Conservation (phyloP, 2,888 invertebrate genomes). For the Ophioninae sp. region DNA sequence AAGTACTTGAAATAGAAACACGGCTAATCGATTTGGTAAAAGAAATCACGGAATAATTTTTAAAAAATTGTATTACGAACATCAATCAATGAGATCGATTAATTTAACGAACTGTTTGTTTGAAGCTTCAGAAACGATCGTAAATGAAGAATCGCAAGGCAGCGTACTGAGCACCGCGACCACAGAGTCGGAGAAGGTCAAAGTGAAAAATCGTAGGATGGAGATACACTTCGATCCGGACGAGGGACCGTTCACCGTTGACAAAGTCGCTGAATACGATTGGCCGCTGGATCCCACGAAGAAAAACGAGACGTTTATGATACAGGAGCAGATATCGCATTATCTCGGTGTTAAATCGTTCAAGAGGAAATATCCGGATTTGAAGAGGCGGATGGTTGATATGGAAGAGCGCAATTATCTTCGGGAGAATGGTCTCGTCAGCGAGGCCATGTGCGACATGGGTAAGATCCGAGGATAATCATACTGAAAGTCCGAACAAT, state of each 20-base stretch:
- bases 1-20: background rate
- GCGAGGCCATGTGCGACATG: conserved; percentile 95
- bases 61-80: background rate
- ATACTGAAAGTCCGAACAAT: background rate
- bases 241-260: conserved; percentile 87
- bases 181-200: conserved; percentile 83
- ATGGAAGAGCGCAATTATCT: conserved; percentile 96
- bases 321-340: conserved; percentile 97
- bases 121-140: conserved; percentile 76
- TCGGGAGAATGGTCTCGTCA: conserved; percentile 90
- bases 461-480: conserved; percentile 82
- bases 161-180: conserved; percentile 90
- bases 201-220: conserved; percentile 79
- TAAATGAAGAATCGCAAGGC: conserved; percentile 91
- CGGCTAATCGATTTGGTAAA: background rate
- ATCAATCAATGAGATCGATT: background rate
- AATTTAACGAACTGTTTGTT: conserved; percentile 30
- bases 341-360: conserved; percentile 98
- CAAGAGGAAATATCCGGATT: conserved; percentile 96
- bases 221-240: conserved; percentile 80
- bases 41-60: background rate
- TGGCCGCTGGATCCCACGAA: conserved; percentile 91
- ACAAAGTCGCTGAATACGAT: conserved; percentile 95
- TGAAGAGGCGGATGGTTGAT: conserved; percentile 91
- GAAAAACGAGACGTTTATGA: conserved; percentile 92